Evolutionary conservation across 2,888 invertebrate species (phyloP).

Genomic region (Flexamia atlantica): DNA sequence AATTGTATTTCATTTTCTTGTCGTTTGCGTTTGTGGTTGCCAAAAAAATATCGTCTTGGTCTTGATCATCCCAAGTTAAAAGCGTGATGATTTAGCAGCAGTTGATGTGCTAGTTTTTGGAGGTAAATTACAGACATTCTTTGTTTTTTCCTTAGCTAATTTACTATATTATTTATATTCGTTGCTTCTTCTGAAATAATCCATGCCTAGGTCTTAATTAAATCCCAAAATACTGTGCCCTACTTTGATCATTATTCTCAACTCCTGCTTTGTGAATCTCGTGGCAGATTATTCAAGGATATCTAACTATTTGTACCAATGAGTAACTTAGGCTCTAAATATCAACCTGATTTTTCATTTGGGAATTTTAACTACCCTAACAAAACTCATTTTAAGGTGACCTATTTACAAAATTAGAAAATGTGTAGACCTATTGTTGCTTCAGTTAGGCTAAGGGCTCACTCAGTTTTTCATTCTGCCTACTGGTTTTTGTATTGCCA

Average conservation of each 20-base stretch:
- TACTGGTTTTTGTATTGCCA: too few relatives aligned
- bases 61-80: not conserved
- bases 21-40: not conserved
- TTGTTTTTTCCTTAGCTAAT: not conserved
- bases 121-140: not conserved
- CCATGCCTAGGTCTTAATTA: not conserved
- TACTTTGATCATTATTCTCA: not conserved
- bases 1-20: too few relatives aligned
- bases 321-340: too few relatives aligned
- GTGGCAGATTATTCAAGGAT: constrained; percentile 5
- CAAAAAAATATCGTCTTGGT: not conserved
- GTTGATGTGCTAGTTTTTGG: not conserved
- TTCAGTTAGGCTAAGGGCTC: too few relatives aligned
- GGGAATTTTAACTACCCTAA: too few relatives aligned
- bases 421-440: too few relatives aligned
- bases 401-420: too few relatives aligned
- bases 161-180: not conserved
- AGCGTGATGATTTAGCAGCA: not conserved
- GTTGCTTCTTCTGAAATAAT: not conserved
- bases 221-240: not conserved
- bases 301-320: too few relatives aligned
- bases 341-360: too few relatives aligned
- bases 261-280: constrained; percentile 2
- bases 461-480: too few relatives aligned
- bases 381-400: too few relatives aligned